A percentile compares a stretch with the other conserved stretches of the same genome.
Conservation (phyloP, 2,113 vertebrate species). For the Elgaria multicarinata region DNA sequence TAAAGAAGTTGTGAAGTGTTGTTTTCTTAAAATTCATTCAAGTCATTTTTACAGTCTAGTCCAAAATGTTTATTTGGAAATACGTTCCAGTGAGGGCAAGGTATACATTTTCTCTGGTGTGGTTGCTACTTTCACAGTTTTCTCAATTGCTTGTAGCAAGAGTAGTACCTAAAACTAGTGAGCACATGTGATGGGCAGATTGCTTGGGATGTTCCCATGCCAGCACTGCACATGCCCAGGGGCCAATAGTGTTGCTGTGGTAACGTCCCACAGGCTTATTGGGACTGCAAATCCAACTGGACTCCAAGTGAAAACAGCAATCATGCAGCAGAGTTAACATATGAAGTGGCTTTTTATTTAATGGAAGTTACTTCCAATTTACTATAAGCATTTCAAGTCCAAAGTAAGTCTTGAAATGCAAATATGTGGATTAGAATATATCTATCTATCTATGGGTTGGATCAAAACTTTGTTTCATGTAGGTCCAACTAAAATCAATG, state of each 20-base stretch:
- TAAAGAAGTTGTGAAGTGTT: not conserved
- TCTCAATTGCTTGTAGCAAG: not conserved
- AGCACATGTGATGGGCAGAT: not conserved
- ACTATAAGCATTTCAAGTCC: not conserved
- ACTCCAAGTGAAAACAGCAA: not conserved
- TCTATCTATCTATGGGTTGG: not conserved
- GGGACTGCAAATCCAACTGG: not conserved
- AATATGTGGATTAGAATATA: not conserved
- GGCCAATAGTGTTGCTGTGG: not conserved
- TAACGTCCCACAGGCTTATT: not conserved
- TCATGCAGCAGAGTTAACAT: not conserved
- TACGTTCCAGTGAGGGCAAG: not conserved
- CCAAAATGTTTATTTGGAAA: not conserved
- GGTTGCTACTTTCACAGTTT: not conserved
- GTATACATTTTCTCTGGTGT: not conserved
- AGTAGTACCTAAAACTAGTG: not conserved
- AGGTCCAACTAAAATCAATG: too few species aligned
- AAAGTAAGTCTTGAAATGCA: not conserved
- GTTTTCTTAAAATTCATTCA: not conserved
- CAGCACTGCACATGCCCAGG: not conserved
- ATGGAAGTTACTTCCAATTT: not conserved
- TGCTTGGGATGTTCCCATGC: not conserved
- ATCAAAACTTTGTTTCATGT: too few species aligned
- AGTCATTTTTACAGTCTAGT: not conserved
- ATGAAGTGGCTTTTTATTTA: not conserved